Base-by-base conservation (phyloP, 2,888 invertebrate species). In the Spisula solida region DNA sequence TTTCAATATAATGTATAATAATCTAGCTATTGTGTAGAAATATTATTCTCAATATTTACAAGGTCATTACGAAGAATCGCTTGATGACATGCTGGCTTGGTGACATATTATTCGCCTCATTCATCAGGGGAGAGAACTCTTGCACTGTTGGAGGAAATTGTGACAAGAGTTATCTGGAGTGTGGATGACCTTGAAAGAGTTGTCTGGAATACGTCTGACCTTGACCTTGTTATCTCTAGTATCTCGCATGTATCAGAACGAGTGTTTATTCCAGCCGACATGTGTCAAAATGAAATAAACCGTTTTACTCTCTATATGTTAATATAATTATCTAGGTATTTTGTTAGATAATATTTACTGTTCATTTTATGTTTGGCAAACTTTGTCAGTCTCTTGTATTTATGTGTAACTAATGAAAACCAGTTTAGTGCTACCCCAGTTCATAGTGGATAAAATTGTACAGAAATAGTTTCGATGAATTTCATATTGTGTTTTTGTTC, bases 361-460 rank as follows among this genome's bases (percentile, higher is more conserved):
- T 75, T 75, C 16, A 75, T 31, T 70, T 31, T 70, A 29, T 70
- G 31, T 31, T 60, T 51, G 51, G 51, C 51, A 51, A 51, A 51
- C 51, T 66, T 56, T 56, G 60, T 66, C 60, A 25, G 25, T 56
- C n/a, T 66, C n/a, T 66, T 66, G 60, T 66, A 66, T 66, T 66
- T 66, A 66, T 66, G 60, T 66, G 60, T 66, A 10, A 66, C 10
- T 25, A 66, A 66, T 5, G n/a, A 66, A 10, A 47, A 41, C 8
- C 82, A 70, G 25, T 83, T 85, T 85, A 85, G 85, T 85, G 85
- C 85, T 85, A 85, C 83, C 83, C 83, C 79, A 85, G 85, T 79
- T n/a, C 8, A 70, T 75, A 85, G 85, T 85, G 79, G 85, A 78
- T 85, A 85, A 79, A 66, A 25, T 85, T 85, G 79, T 79, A 85